These are phyloP conservation scores for Frieseomelitta varia DNA, from an alignment of 1,140 invertebrate species.

Conservation along the genomic window DNA sequence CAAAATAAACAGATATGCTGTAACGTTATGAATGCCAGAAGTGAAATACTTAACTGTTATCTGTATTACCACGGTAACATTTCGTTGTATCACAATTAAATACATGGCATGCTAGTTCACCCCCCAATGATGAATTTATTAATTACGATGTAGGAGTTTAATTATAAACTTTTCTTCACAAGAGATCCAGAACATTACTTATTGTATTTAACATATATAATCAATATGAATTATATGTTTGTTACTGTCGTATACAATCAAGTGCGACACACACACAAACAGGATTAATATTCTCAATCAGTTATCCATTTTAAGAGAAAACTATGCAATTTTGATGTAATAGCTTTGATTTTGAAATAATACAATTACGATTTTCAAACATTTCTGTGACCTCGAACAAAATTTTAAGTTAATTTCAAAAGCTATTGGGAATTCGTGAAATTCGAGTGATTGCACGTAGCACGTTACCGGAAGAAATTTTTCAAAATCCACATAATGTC, in stretches of 20 bases:
- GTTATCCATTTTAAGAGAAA: background rate
- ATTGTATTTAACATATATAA: background rate
- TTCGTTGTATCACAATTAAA: background rate
- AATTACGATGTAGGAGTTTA: background rate
- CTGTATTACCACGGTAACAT: slow-evolving; percentile 20
- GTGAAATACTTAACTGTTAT: slow-evolving; percentile 29
- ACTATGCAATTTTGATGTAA: too few species aligned
- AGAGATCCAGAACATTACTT: background rate
- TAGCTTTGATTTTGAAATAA: background rate
- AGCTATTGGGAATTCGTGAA: too few species aligned
- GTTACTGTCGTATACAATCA: background rate
- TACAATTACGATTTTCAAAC: background rate
- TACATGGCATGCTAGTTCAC: background rate
- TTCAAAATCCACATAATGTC: background rate
- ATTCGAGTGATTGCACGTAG: background rate
- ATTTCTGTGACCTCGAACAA: background rate
- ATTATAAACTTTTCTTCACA: background rate
- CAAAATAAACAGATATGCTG: background rate
- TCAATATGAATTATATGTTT: background rate
- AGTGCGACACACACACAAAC: background rate
- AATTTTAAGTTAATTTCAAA: background rate
- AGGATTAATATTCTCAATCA: background rate
- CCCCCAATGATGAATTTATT: background rate
- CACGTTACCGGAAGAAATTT: slow-evolving; percentile 10
- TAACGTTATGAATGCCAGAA: background rate